Percentiles rank a stretch among this genome's conserved stretches.
Evolutionary conservation across 1,140 invertebrate genomes (phyloP).

Genomic region (Belonocnema kinseyi): DNA sequence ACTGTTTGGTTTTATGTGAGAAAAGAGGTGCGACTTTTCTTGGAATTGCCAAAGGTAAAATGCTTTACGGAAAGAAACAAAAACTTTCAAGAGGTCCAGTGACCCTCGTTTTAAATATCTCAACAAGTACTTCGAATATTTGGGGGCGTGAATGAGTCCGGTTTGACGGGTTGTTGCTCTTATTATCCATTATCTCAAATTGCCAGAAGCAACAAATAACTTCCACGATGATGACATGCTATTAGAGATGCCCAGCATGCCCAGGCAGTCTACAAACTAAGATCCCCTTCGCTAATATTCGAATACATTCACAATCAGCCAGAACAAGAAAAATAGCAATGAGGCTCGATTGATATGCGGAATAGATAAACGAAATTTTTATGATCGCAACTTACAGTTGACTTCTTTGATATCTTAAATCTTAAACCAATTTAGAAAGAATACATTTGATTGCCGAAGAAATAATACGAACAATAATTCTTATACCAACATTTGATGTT

Average conservation of each 20-base stretch:
- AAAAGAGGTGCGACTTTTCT: no score
- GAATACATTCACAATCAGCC: not conserved
- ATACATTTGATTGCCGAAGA: not conserved
- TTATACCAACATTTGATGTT: no score
- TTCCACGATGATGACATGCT: not conserved
- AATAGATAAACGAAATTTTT: not conserved
- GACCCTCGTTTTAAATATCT: slow-evolving; percentile 26
- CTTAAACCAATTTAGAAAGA: not conserved
- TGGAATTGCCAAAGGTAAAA: not conserved
- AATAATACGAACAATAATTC: no score
- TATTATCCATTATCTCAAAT: slow-evolving; percentile 60
- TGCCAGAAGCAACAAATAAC: slow-evolving; percentile 38
- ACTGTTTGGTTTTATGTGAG: no score
- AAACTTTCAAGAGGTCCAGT: not conserved
- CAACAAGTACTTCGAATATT: slow-evolving; percentile 50
- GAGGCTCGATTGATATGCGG: not conserved
- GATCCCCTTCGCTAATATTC: not conserved
- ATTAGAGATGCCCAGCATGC: slow-evolving; percentile 37
- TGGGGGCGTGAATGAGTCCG: slow-evolving; percentile 59
- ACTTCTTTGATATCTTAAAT: not conserved
- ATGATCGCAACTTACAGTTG: not conserved
- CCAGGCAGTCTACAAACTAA: slow-evolving; percentile 31
- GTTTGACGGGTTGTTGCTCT: slow-evolving; percentile 62
- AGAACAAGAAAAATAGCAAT: not conserved
- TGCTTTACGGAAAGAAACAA: not conserved